phyloP scores from a whole-genome alignment of 2,888 invertebrate species.

The Alloscopus bannaensis region DNA sequence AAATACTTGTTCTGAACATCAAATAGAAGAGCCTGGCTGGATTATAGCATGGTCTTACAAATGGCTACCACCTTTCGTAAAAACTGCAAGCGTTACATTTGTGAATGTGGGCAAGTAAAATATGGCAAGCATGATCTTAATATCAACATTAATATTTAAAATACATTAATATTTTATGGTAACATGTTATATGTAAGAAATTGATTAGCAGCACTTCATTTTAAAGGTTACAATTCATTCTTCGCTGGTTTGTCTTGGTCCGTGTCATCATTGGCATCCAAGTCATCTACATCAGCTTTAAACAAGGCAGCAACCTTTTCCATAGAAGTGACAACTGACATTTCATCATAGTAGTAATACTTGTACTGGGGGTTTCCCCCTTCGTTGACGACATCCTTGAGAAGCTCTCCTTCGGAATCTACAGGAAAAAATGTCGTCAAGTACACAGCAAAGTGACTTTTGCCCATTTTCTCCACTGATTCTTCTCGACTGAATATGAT shows the following conservation, averaged over 20 bases:
- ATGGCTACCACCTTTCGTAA: no score
- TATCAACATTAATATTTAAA: no score
- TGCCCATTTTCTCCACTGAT: background rate
- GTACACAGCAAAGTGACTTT: background rate
- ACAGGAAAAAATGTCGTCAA: background rate
- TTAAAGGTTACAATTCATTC: slow-evolving; percentile 22
- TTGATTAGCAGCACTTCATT: background rate
- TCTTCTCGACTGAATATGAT: slow-evolving; percentile 1
- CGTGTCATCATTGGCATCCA: slow-evolving; percentile 25
- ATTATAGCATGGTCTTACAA: no score
- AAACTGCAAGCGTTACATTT: no score
- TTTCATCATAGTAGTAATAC: slow-evolving; percentile 77
- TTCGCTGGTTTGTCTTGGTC: slow-evolving; percentile 15
- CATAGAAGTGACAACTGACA: slow-evolving; percentile 73
- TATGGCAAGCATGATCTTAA: background rate
- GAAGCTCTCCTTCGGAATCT: slow-evolving; percentile 79
- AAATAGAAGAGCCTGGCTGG: no score
- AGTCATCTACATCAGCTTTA: background rate
- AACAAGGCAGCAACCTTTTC: slow-evolving; percentile 64
- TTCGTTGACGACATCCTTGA: slow-evolving; percentile 79
- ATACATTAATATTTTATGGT: no score
- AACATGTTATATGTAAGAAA: no score
- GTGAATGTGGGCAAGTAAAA: no score
- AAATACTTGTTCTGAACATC: no score
- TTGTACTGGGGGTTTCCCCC: slow-evolving; percentile 79